phyloP scores from a whole-genome alignment of 2,113 vertebrate species.

The Spermophilus dauricus region DNA sequence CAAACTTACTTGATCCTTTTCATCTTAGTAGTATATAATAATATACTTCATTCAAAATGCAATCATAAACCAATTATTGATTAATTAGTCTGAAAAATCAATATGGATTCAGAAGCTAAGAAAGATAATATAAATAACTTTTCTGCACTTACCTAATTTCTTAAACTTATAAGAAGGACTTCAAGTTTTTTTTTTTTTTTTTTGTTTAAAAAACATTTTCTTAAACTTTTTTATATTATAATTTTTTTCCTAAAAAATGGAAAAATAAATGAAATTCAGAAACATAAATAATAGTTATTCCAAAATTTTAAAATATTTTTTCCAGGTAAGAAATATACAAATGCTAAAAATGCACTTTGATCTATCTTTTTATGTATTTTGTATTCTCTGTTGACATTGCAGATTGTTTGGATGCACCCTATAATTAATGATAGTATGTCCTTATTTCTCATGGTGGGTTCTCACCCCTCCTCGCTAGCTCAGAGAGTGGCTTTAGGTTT shows the following conservation, averaged over 20 bases:
- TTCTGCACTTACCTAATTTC: too few relatives aligned
- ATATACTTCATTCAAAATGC: background rate
- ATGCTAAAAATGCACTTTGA: conserved; percentile 34
- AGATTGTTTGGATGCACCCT: background rate
- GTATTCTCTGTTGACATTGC: background rate
- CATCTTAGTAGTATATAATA: background rate
- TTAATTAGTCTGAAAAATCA: conserved; percentile 16
- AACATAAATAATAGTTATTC: background rate
- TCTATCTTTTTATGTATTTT: background rate
- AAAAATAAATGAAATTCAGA: background rate
- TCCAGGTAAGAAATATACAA: background rate
- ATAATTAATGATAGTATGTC: background rate
- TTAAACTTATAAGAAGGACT: background rate
- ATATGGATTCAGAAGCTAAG: background rate
- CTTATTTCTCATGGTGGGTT: background rate
- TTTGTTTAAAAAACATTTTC: background rate
- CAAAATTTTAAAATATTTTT: conserved; percentile 43
- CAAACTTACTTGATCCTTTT: background rate
- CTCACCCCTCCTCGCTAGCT: conserved; percentile 56
- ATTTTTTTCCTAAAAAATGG: background rate
- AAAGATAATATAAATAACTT: conserved; percentile 10
- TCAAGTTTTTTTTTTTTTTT: background rate
- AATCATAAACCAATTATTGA: background rate
- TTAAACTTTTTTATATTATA: background rate
- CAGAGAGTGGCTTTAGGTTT: conserved; percentile 60